These are phyloP conservation scores for Enhydra lutris DNA, from an alignment of 2,113 vertebrate species.

Conservation along the genomic window DNA sequence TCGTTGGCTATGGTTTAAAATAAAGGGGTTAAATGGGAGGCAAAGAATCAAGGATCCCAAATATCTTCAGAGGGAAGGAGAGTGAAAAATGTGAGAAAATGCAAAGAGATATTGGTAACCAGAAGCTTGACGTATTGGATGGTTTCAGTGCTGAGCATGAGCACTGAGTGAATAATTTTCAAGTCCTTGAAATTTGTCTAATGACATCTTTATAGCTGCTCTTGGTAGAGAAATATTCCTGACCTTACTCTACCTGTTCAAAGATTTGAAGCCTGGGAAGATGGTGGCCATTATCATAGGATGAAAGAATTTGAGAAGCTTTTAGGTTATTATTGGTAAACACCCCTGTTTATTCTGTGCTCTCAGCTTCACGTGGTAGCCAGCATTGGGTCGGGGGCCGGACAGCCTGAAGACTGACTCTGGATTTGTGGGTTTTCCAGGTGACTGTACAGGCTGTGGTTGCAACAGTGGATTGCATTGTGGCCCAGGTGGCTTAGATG, in stretches of 20 bases:
- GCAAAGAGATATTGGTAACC: neutral
- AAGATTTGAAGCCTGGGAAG: neutral
- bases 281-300: neutral
- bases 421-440: neutral
- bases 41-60: neutral
- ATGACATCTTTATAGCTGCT: neutral
- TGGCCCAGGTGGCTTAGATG: neutral
- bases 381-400: neutral
- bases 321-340: constrained; percentile 34
- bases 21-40: neutral
- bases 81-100: neutral
- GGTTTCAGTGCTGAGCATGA: neutral
- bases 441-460: neutral
- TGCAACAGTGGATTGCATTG: neutral
- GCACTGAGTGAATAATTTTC: neutral
- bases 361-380: neutral
- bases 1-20: neutral
- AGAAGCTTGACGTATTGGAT: neutral
- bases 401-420: neutral
- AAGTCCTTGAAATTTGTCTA: neutral
- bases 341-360: neutral
- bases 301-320: constrained; percentile 19
- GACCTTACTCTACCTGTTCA: neutral
- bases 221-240: neutral
- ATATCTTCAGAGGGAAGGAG: neutral